Base-by-base conservation (phyloP, 35 echinoderm and acorn worm genomes). In the Acanthaster planci region DNA sequence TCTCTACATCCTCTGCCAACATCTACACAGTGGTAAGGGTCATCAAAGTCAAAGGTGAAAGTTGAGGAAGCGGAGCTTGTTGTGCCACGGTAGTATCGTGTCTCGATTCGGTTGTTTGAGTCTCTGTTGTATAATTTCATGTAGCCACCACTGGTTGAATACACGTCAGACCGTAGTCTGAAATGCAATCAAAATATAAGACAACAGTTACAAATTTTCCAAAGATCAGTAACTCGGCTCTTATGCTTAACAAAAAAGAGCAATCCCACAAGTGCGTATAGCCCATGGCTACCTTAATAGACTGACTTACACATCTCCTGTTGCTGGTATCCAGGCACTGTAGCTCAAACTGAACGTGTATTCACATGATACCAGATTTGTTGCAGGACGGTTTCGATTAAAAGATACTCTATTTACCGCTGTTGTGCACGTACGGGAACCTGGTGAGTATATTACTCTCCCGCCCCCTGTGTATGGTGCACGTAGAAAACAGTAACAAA, bases 131-230 rank as follows among this genome's bases (percentile, higher is more conserved):
- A 68, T 3, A 68, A 18, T 35, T 68, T 17, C 60, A 68, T 68
- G n/a, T 27, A 23, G n/a, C 60, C 60, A 17, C 60, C 60, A 68
- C 60, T 68, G 4, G 60, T 68, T 68, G 60, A 68, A 68, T 23
- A 8, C 17, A 23, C 42, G 12, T 47, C 42, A 47, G 4, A 47
- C 12, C 42, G 4, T 12, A 47, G 42, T 47, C 42, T 47, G 42
- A 6, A 47, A 47, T n/a, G n/a, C n/a, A n/a, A n/a, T n/a, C n/a
- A n/a, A n/a, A n/a, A n/a, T n/a, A n/a, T n/a, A n/a, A n/a, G n/a
- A n/a, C n/a, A n/a, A n/a, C n/a, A 59, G 8, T n/a, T 26, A n/a
- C 27, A 18, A 59, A 59, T 17, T 59, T 0, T 17, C 4, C 16
- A 26, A 26, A 59, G 17, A 12, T 23, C 14, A 7, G 27, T 5